Percentiles rank a stretch among this genome's conserved stretches.
These are phyloP conservation scores for Hedya salicella DNA, from an alignment of 2,888 invertebrate genomes.

Conservation along the genomic window DNA sequence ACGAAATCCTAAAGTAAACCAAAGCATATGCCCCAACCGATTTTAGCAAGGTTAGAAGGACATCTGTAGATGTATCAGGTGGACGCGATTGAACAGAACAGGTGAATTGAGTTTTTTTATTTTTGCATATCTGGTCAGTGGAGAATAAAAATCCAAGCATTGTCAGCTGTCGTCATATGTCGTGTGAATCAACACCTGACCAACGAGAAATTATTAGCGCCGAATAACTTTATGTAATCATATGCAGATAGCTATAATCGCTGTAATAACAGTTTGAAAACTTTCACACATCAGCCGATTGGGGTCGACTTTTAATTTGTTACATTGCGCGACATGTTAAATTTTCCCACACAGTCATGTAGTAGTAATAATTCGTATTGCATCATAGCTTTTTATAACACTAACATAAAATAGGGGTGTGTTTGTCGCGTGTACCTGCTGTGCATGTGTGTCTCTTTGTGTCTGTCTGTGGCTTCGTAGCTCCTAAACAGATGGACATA, in stretches of 20 bases:
- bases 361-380: too few relatives aligned
- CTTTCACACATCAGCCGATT: not conserved
- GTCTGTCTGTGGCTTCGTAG: too few relatives aligned
- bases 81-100: slow-evolving; percentile 64
- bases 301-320: slow-evolving; percentile 17
- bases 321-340: slow-evolving; percentile 50
- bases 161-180: slow-evolving; percentile 65
- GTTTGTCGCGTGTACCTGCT: too few relatives aligned
- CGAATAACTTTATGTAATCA: not conserved
- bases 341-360: slow-evolving; percentile 60
- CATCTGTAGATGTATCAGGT: slow-evolving; percentile 60
- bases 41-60: slow-evolving; percentile 48
- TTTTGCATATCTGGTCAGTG: slow-evolving; percentile 65
- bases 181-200: slow-evolving; percentile 50
- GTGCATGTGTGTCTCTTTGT: too few relatives aligned
- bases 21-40: slow-evolving; percentile 48
- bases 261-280: not conserved
- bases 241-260: too few relatives aligned
- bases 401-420: too few relatives aligned
- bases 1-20: slow-evolving; percentile 36
- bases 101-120: slow-evolving; percentile 66
- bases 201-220: slow-evolving; percentile 10
- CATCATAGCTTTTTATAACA: too few relatives aligned
- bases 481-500: too few relatives aligned
- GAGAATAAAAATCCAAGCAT: slow-evolving; percentile 57